Base-by-base conservation (phyloP, 2,888 invertebrate species). In the Macrostomum cliftonense region DNA sequence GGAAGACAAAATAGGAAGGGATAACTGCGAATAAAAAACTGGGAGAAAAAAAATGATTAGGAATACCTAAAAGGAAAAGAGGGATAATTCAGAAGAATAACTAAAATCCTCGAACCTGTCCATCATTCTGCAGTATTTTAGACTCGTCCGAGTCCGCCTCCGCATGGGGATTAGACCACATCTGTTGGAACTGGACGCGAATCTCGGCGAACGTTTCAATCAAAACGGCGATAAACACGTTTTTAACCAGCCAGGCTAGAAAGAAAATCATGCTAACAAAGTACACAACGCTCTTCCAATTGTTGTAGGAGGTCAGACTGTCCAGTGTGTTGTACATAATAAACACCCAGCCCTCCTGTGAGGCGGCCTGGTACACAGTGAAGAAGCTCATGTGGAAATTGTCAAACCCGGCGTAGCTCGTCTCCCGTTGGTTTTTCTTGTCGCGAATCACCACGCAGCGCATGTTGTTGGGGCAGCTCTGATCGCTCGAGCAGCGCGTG, bases 261-360 rank as follows among this genome's bases (percentile, higher is more conserved):
- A 99, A 95, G 75, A 99, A 99, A 63, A 99, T 99, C 82, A 99
- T 86, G 2, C 95, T 93, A 61, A 91, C 88, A 75, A 81, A 88
- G 71, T 97, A 99, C 57, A 95, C 78, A 42, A 88, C 86, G 7
- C 95, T 91, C 59, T 89, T 77, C 88, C 91, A 95, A 9, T 28
- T 28, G 9, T 28, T 28, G 9, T 7, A 28, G 0, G 87, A 84
- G 1, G 93, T 91, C 49, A 97, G 73, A 44, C 91, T 89, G 73
- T 99, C 97, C 53, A 93, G 87, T 4, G 95, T 89, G 47, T 93
- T 77, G 68, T 99, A 99, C 89, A 99, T 93, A 53, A 99, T 87
- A 66, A 93, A 93, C 12, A 95, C 95, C 97, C 97, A 99, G 40
- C 97, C 97, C 74, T 99, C 99, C 71, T 99, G 97, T 0, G 93